These are phyloP conservation scores for Drosophila pseudotakahashii DNA, from an alignment of 2,888 invertebrate genomes.

Conservation along the genomic window DNA sequence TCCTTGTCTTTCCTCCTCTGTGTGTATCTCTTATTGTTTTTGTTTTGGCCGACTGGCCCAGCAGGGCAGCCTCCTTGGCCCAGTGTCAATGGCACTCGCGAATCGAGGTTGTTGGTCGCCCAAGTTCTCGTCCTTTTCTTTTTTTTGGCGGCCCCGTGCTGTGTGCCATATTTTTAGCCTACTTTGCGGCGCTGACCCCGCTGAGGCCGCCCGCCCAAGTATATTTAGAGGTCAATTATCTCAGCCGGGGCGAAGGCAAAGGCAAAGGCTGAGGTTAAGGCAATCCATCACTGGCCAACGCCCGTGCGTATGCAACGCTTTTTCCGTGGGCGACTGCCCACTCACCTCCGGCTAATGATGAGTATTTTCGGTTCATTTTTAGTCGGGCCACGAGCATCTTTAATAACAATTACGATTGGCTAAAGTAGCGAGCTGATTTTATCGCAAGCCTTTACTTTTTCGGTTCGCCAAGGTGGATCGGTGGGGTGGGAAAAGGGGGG, in stretches of 20 bases:
- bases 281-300: constrained; percentile 61
- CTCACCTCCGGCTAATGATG: constrained; percentile 53
- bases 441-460: constrained; percentile 40
- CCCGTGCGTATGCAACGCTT: constrained; percentile 64
- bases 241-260: constrained; percentile 34
- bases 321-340: background rate
- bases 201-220: constrained; percentile 48
- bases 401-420: constrained; percentile 49
- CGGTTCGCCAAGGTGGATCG: constrained; percentile 4
- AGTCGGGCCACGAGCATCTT: constrained; percentile 43
- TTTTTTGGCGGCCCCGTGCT: constrained; percentile 27
- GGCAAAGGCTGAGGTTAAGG: background rate
- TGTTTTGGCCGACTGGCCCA: constrained; percentile 49
- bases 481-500: no score
- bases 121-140: constrained; percentile 6
- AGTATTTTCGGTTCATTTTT: constrained; percentile 52
- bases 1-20: constrained; percentile 3
- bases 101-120: constrained; percentile 72
- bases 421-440: constrained; percentile 22
- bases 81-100: constrained; percentile 66
- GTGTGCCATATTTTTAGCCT: constrained; percentile 76
- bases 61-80: constrained; percentile 42
- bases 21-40: constrained; percentile 37
- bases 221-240: constrained; percentile 75
- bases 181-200: constrained; percentile 67